Base-by-base conservation (phyloP, 2,888 invertebrate species). In the Chromoteleia sp. region DNA sequence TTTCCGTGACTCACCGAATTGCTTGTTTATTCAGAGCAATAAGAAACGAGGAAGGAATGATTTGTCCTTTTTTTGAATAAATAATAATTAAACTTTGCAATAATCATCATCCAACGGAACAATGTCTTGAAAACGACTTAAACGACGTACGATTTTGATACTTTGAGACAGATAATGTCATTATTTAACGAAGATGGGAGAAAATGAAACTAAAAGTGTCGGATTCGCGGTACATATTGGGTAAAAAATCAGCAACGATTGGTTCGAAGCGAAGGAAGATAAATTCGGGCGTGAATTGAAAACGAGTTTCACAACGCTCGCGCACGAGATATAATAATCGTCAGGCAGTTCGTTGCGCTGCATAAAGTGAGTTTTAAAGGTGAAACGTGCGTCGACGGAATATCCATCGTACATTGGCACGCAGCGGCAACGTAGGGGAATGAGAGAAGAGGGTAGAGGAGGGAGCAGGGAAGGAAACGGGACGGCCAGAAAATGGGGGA, bases 401-500 rank as follows among this genome's bases (percentile, higher is more conserved):
- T 81, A 81, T 76, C 58, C 58, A 70, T 63, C 80, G 61, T 81
- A 67, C 67, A 71, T 67, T 65, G 71, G 81, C 58, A 76, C 76
- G 76, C 67, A 59, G 61, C 73, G 58, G 19, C 58, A 33, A 36
- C 50, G 36, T 30, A 58, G 70, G 67, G 71, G 70, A 33, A 48
- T 59, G 70, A 56, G 2, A 30, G 59, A 25, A 17, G 29, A 19
- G 15, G 45, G 58, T 30, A 15, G 54, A 21, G 70, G 48, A 25
- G 70, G 48, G 36, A 39, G 21, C 43, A 21, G 70, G 70, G 63
- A 36, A 77, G 56, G 56, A 68, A 77, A 77, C 70, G 70, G 65
- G 68, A 67, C 75, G 74, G 73, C 56, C 52, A 67, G 77, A 68
- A 76, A 75, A 78, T 56, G 77, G 78, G 78, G 75, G 80, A 83